Evolutionary conservation across 2,113 vertebrate species (phyloP).

Genomic region (Pluvialis apricaria): DNA sequence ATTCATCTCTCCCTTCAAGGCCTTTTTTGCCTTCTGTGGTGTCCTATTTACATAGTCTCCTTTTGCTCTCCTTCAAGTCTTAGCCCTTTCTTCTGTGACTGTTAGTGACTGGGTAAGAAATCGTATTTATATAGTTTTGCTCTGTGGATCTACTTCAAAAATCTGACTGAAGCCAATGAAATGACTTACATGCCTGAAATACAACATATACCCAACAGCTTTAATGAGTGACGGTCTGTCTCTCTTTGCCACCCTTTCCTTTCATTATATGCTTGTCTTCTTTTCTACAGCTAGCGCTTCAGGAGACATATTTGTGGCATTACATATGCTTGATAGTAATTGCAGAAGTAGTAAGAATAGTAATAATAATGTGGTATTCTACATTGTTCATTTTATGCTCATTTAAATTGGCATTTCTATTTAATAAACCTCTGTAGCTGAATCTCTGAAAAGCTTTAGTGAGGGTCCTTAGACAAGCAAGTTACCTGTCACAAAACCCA

Average conservation of each 20-base stretch:
- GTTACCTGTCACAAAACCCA: constrained; percentile 27
- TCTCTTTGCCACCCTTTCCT: neutral
- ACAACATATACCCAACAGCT: neutral
- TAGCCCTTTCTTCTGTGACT: neutral
- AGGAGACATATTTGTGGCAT: neutral
- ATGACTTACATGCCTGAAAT: neutral
- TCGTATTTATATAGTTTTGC: neutral
- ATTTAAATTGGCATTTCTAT: constrained; percentile 11
- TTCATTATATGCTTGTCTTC: neutral
- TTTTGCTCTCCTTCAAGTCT: neutral
- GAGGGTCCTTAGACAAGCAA: constrained; percentile 48
- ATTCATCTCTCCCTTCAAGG: neutral
- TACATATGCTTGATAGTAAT: neutral
- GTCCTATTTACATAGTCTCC: neutral
- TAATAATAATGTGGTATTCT: constrained; percentile 1
- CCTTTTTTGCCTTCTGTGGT: neutral
- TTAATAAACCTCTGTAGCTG: neutral
- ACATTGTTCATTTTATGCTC: neutral
- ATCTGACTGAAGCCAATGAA: neutral
- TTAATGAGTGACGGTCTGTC: neutral
- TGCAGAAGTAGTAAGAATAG: neutral
- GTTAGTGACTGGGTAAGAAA: neutral
- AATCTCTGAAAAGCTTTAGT: constrained; percentile 18
- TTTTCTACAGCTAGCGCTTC: neutral
- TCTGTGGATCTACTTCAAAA: neutral